Evolutionary conservation across 1,140 invertebrate genomes (phyloP).

Genomic region (Bactericera cockerelli): DNA sequence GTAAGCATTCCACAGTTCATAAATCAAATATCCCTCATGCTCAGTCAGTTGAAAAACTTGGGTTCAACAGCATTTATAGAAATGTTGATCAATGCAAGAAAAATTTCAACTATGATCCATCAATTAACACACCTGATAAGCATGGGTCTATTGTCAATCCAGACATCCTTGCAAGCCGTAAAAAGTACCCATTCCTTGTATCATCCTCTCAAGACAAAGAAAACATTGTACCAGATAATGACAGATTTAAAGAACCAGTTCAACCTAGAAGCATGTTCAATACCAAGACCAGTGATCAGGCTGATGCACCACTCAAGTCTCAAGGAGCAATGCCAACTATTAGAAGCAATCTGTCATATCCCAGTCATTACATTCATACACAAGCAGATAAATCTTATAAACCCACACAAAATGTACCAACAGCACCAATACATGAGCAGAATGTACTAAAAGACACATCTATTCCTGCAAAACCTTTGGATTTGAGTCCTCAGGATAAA

Average conservation of each 20-base stretch:
- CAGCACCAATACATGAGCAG: too few species aligned
- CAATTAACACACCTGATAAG: neutral
- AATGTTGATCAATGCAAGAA: constrained; percentile 3
- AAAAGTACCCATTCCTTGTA: constrained; percentile 2
- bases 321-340: too few species aligned
- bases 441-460: too few species aligned
- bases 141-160: neutral
- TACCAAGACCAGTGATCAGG: neutral
- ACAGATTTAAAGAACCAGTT: neutral
- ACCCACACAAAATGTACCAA: too few species aligned
- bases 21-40: neutral
- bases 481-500: neutral
- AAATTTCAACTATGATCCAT: neutral
- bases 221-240: neutral
- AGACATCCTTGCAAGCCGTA: neutral
- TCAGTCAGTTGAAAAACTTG: neutral
- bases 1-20: neutral
- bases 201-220: neutral
- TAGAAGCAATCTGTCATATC: too few species aligned
- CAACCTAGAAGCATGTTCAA: neutral
- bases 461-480: neutral
- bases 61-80: neutral
- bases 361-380: too few species aligned
- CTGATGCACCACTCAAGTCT: neutral
- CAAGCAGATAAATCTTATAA: too few species aligned